A percentile compares a stretch with the other conserved stretches of the same genome.
Conservation (phyloP, 2,888 invertebrate species). For the Xestobium rufovillosum region DNA sequence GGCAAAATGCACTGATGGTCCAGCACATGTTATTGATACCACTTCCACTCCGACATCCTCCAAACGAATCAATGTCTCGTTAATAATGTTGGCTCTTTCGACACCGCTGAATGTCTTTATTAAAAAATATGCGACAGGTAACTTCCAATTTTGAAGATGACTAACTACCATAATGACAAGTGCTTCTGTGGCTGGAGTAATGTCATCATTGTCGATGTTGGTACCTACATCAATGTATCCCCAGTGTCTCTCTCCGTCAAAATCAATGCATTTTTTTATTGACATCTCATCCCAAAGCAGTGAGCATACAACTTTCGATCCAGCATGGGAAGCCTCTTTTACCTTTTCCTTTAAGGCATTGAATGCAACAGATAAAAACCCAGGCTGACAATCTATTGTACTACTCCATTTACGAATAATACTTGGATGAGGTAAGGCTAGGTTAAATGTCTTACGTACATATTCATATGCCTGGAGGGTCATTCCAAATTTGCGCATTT, state of each 20-base stretch:
- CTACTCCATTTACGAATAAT: constrained; percentile 15
- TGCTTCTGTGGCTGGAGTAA: constrained; percentile 22
- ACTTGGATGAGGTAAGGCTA: constrained; percentile 11
- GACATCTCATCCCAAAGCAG: constrained; percentile 23
- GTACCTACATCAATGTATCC: constrained; percentile 19
- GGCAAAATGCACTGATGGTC: constrained; percentile 16
- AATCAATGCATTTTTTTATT: constrained; percentile 23
- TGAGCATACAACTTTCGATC: constrained; percentile 13
- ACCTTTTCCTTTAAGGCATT: constrained; percentile 12
- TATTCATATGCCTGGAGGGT: constrained; percentile 18
- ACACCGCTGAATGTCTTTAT: constrained; percentile 19
- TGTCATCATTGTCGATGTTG: constrained; percentile 11
- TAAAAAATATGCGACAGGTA: constrained; percentile 26
- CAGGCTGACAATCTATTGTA: constrained; percentile 9
- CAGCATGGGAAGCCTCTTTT: constrained; percentile 1
- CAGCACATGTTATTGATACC: constrained; percentile 23
- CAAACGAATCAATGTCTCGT: constrained; percentile 15
- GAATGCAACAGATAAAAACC: constrained; percentile 9
- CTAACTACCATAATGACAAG: constrained; percentile 25
- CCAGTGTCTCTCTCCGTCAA: constrained; percentile 18
- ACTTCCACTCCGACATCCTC: constrained; percentile 17
- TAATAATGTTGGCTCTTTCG: constrained; percentile 20
- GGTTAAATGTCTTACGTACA: constrained; percentile 13
- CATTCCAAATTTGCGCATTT: constrained; percentile 13
- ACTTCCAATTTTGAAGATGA: constrained; percentile 21